Conservation (phyloP, 2,113 vertebrate species). For the Neomonachus schauinslandi region DNA sequence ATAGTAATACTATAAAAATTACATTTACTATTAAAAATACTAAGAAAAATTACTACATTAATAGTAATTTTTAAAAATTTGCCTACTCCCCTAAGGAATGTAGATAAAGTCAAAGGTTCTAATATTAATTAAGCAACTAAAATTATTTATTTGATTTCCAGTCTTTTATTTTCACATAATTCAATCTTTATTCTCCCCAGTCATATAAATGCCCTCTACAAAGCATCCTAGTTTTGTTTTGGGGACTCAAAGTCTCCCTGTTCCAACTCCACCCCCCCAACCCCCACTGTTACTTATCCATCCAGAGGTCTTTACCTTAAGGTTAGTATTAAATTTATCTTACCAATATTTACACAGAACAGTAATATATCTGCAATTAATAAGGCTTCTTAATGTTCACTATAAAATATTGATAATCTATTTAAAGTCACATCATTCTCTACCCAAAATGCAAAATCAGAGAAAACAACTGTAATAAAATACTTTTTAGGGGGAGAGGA, state of each 20-base stretch:
- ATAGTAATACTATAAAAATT: neutral
- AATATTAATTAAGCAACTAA: neutral
- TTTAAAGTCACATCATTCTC: neutral
- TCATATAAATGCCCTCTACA: neutral
- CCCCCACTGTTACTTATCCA: neutral
- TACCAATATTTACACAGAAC: neutral
- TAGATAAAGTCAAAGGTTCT: neutral
- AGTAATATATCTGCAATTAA: neutral
- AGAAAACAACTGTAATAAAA: neutral
- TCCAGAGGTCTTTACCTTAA: neutral
- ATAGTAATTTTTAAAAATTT: neutral
- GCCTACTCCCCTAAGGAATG: neutral
- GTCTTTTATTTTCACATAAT: neutral
- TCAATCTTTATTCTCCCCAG: neutral
- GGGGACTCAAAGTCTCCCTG: neutral
- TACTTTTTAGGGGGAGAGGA: neutral
- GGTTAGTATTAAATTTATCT: neutral
- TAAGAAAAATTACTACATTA: neutral
- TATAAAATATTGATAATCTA: neutral
- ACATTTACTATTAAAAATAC: neutral
- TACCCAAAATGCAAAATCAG: neutral
- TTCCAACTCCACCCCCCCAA: fast-evolving
- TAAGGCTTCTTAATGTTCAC: neutral
- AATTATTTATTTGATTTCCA: neutral
- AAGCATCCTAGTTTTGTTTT: neutral